phyloP scores from a whole-genome alignment of 2,113 vertebrate species.

The Budorcas taxicolor region DNA sequence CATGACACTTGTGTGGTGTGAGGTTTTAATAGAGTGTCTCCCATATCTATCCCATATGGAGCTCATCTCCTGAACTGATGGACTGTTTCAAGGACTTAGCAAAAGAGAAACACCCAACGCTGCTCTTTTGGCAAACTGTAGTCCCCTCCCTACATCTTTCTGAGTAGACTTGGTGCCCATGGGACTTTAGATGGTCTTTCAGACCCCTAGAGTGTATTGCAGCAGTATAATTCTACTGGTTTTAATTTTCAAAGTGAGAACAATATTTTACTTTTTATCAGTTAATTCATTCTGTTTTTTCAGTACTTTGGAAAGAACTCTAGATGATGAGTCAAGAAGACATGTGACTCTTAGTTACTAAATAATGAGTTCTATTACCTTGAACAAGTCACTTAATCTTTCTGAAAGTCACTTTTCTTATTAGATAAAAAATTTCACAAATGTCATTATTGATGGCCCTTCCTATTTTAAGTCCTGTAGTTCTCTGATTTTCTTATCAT shows the following conservation, averaged over 20 bases:
- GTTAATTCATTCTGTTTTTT: background rate
- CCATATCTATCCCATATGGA: background rate
- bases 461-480: background rate
- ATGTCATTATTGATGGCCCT: background rate
- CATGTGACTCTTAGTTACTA: background rate
- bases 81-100: background rate
- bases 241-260: background rate
- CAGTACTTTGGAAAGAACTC: background rate
- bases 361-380: background rate
- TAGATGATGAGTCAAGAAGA: background rate
- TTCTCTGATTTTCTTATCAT: conserved; percentile 3
- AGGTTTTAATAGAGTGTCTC: background rate
- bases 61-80: background rate
- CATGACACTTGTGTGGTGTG: background rate
- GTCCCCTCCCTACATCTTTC: background rate
- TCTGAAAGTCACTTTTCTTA: conserved; percentile 21
- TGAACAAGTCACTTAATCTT: conserved; percentile 31
- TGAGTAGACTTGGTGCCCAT: background rate
- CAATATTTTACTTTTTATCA: background rate
- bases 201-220: background rate
- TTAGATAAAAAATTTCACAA: conserved; percentile 19
- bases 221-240: background rate
- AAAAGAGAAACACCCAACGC: background rate
- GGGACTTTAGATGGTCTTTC: background rate
- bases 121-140: background rate